Evolutionary conservation across 2,797 vertebrate genomes (phyloP), one percentile per base, ranked within the genome.

Genomic region (Sitta carolinensis): DNA sequence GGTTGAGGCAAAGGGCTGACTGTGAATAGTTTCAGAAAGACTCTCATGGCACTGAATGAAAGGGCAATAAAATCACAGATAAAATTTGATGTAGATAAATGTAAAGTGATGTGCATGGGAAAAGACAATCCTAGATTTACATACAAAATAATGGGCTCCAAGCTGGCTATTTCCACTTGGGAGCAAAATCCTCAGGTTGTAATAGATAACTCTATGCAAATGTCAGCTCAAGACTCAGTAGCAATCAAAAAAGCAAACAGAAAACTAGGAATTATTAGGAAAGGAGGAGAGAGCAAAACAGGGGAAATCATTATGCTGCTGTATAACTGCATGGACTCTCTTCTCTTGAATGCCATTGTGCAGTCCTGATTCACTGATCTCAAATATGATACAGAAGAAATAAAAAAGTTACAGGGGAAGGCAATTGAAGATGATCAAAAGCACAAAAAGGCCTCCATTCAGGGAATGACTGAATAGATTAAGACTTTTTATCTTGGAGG

Each of bases 371-470:
- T 92, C 66, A 86, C 82, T 94, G 84, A 91, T 90, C 89, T 95
- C 94, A 78, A 89, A 85, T 62, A 54, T 11, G 50, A 91, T 89
- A 78, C 16, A 81, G 82, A 83, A 87, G 82, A 89, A 95, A 94
- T 36, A 83, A 72, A 75, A 80, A 87, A 89, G 89, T 84, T 96
- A 92, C 66, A 91, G 89, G 75, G 69, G 70, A 84, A 95, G 47
- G 83, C 87, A 95, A 84, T 69, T 95, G 87, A 92, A 91, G 87
- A 91, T 91, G 94, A 96, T 96, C 93, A 96, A 94, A 94, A 79
- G 76, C 73, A 91, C 86, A 72, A 92, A 94, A 94, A 66, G 66
- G 64, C 54, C 68, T 86, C 89, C 82, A 91, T 94, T 96, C 84
- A 86, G 58, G 34, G 82, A 81, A 81, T 34, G 82, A 51, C 82